These are phyloP conservation scores for Bellardia bayeri DNA, from an alignment of 2,888 invertebrate species.

Conservation along the genomic window DNA sequence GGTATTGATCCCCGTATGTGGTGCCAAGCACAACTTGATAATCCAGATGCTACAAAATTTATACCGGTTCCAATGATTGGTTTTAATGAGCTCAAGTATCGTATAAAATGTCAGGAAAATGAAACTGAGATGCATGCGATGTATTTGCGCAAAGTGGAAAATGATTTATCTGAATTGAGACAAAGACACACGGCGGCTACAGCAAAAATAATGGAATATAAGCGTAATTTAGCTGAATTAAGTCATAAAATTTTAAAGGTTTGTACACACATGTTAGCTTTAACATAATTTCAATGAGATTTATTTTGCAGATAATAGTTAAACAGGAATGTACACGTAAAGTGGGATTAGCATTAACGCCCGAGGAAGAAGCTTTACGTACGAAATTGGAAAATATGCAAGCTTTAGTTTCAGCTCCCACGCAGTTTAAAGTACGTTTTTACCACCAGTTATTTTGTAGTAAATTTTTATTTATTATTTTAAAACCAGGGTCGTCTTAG, in stretches of 20 bases:
- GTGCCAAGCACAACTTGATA: conserved; percentile 98
- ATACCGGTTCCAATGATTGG: conserved; percentile 98
- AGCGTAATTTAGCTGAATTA: conserved; percentile 91
- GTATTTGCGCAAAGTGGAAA: conserved; percentile 91
- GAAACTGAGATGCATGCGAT: conserved; percentile 93
- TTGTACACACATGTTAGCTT: conserved; percentile 53
- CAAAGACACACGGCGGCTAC: conserved; percentile 92
- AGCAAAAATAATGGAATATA: conserved; percentile 92
- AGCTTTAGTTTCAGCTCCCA: conserved; percentile 94
- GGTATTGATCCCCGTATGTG: conserved; percentile 97
- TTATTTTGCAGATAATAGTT: conserved; percentile 89
- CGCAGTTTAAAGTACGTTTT: conserved; percentile 91
- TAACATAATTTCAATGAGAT: neutral
- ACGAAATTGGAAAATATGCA: conserved; percentile 94
- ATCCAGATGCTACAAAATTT: conserved; percentile 95
- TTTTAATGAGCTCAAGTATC: conserved; percentile 91
- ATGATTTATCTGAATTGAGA: conserved; percentile 91
- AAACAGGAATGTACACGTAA: conserved; percentile 95
- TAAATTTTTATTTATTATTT: neutral
- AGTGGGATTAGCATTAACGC: conserved; percentile 93
- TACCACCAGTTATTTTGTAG: neutral
- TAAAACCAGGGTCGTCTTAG: conserved; percentile 91
- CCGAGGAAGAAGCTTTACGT: conserved; percentile 95
- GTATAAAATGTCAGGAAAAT: conserved; percentile 93
- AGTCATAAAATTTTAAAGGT: conserved; percentile 94